Conservation (phyloP, 2,113 vertebrate species). For the Capreolus pygargus region DNA sequence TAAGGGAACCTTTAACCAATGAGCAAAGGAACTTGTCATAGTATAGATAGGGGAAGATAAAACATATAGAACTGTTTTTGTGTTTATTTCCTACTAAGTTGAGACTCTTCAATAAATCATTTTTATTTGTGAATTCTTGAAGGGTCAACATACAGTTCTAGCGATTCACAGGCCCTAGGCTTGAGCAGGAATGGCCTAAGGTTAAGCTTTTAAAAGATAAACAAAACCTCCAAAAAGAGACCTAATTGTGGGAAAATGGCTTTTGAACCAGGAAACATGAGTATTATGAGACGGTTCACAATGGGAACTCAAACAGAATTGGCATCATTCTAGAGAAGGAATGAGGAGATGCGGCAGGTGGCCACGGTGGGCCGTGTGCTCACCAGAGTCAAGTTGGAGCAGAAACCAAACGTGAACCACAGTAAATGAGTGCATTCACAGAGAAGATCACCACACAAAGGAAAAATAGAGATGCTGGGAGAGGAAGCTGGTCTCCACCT, state of each 20-base stretch:
- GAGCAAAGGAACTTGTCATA: neutral
- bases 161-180: neutral
- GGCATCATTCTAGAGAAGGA: neutral
- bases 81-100: neutral
- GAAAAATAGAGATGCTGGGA: neutral
- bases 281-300: too few relatives aligned
- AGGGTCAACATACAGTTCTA: neutral
- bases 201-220: neutral
- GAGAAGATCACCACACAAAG: neutral
- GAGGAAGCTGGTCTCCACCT: neutral
- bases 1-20: neutral
- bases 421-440: neutral
- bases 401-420: neutral
- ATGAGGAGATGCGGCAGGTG: neutral
- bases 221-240: neutral
- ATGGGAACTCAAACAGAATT: neutral
- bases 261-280: neutral
- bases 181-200: neutral
- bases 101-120: neutral
- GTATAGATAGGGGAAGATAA: neutral
- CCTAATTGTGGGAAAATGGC: neutral
- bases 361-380: neutral
- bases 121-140: neutral
- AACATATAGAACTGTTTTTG: neutral
- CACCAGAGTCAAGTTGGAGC: too few relatives aligned